Percentiles rank a stretch among this genome's conserved stretches.
Conservation (phyloP, 2,888 invertebrate species). For the Carterocephalus palaemon region DNA sequence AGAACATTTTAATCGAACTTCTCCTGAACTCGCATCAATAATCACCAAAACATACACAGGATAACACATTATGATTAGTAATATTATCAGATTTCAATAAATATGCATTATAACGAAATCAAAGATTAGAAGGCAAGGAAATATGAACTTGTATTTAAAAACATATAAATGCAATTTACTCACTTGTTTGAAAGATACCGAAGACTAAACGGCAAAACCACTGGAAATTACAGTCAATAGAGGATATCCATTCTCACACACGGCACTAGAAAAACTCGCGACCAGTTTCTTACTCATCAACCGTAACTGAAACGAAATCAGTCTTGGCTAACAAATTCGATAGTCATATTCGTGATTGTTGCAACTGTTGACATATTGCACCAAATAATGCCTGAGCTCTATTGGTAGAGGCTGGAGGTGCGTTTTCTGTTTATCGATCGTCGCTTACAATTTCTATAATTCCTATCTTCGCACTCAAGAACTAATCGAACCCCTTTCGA, state of each 20-base stretch:
- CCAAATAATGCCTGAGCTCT: slow-evolving; percentile 48
- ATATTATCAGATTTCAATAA: background rate
- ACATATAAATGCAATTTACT: slow-evolving; percentile 41
- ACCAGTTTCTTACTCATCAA: slow-evolving; percentile 32
- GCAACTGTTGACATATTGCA: slow-evolving; percentile 60
- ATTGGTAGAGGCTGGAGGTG: slow-evolving; percentile 30
- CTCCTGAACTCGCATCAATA: background rate
- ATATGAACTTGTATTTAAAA: background rate
- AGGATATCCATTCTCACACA: slow-evolving; percentile 59
- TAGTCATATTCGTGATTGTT: slow-evolving; percentile 47
- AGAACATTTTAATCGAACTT: slow-evolving; percentile 25
- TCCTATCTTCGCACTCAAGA: slow-evolving; percentile 7
- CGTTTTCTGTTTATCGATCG: slow-evolving; percentile 31
- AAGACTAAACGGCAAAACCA: slow-evolving; percentile 46
- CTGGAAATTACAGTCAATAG: slow-evolving; percentile 50
- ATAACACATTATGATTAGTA: slow-evolving; percentile 8
- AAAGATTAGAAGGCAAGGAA: background rate
- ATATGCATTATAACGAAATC: background rate
- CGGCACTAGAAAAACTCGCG: slow-evolving; percentile 49
- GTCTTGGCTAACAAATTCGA: slow-evolving; percentile 21
- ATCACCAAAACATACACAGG: background rate
- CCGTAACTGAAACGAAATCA: slow-evolving; percentile 27
- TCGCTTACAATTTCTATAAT: slow-evolving; percentile 29
- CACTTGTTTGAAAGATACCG: slow-evolving; percentile 49
- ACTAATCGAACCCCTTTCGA: background rate